Base-by-base conservation (phyloP, 2,888 invertebrate genomes). In the Ceriagrion tenellum region DNA sequence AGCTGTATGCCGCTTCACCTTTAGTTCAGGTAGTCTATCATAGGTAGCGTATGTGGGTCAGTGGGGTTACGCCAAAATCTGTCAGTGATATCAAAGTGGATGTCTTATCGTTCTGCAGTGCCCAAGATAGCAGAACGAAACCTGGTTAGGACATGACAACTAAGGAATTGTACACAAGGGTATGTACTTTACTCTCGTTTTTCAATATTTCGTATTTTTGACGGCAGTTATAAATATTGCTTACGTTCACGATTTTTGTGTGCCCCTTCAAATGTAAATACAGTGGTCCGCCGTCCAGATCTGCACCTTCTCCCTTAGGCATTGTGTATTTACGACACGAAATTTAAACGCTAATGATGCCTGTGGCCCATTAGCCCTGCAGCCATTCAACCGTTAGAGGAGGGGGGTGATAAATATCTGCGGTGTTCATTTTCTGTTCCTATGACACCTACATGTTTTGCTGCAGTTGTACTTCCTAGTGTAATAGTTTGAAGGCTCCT, bases 111-210 rank as follows among this genome's bases (percentile, higher is more conserved):
- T 69, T 93, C 93, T 69, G 93, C 93, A 93, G 93, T 93, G 69
- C 69, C 69, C 18, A 93, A 74, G 63, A 91, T 91, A 74, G 69
- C 55, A 69, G 47, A 63, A 69, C 69, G 93, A 63, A 93, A 69
- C 63, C 93, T 69, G 63, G 26, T 23, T 95, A 47, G 93, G 97
- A 97, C 96, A 97, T 97, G 97, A 97, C 97, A 95, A 97, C 97
- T 95, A 97, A 97, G 96, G 97, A 97, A 96, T 96, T 97, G 0
- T 97, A 97, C 96, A 97, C 97, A 35, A 96, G 96, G 96, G 96
- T 96, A 95, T 95, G 95, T 95, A 63, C 81, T 88, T 23, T 26
- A 56, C 55, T 59, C 59, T 63, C 55, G 63, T 89, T 90, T 74
- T 81, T 81, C 81, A 35, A 81, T 35, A 13, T 81, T 35, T 35